Base-by-base conservation (phyloP, 2,888 invertebrate genomes). In the Oligia fasciuncula region DNA sequence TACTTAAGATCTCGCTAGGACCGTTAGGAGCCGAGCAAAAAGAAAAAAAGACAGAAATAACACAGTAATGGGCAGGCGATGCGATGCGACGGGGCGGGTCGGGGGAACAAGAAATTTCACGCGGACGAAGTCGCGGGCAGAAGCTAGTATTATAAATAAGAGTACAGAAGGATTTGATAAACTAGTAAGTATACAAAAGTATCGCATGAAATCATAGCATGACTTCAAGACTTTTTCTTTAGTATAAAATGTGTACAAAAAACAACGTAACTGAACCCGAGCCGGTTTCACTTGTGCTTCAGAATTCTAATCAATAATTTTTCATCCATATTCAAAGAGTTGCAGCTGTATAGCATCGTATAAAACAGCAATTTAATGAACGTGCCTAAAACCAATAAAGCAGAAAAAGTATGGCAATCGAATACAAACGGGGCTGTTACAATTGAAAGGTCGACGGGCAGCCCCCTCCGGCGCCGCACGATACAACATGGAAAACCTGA, bases 401-500 rank as follows among this genome's bases (percentile, higher is more conserved):
- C 83, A 87, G 90, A 90, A 88, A 87, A 89, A 88, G 87, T 81
- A 87, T 89, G 85, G 90, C 91, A 93, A 94, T 94, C 91, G 90
- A 93, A 94, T 91, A 93, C 91, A 92, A 92, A 91, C 88, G 88
- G 89, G 89, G 92, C 91, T 92, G 92, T 94, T 91, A 91, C 88
- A 92, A 89, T 88, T 91, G 91, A 93, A 94, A 93, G 92, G 93
- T 93, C 92, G 92, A 85, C 90, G 88, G 51, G 88, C 88, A 90
- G 90, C 93, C 94, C 94, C 93, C 91, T 88, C 87, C 73, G 95
- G 95, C 95, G 96, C 95, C 95, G 88, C 96, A 96, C 95, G 96
- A 94, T 91, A 95, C 93, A 89, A 92, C 93, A 93, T 88, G 93
- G 93, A 94, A 95, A 92, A 95, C 93, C 95, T 95, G 95, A 95